Evolutionary conservation across 2,888 invertebrate genomes (phyloP).

Genomic region (Troides helena): DNA sequence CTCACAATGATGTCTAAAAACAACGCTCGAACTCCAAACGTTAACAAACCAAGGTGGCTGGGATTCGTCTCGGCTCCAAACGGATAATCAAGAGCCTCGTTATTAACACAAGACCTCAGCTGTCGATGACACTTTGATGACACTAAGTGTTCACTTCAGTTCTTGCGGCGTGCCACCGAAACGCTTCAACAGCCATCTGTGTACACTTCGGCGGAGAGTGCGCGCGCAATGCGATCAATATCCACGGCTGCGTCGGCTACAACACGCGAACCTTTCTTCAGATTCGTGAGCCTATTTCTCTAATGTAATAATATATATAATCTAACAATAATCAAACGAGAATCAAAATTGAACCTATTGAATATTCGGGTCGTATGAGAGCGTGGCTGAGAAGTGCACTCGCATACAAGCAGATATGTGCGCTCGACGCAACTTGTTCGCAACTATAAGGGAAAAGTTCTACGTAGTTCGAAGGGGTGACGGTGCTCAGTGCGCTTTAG

Average conservation of each 20-base stretch:
- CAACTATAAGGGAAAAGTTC: conserved; percentile 42
- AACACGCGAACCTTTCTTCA: conserved; percentile 64
- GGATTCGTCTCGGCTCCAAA: conserved; percentile 13
- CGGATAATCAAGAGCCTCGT: conserved; percentile 38
- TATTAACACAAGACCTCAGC: conserved; percentile 48
- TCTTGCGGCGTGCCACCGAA: conserved; percentile 63
- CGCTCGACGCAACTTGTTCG: conserved; percentile 39
- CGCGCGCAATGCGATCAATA: conserved; percentile 79
- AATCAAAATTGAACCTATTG: neutral
- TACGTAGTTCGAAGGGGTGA: conserved; percentile 41
- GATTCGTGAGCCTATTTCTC: conserved; percentile 60
- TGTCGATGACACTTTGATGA: conserved; percentile 62
- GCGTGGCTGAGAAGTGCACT: conserved; percentile 1
- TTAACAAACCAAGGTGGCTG: conserved; percentile 13
- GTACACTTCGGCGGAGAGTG: conserved; percentile 69
- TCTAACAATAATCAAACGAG: conserved; percentile 11
- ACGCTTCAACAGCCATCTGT: conserved; percentile 68
- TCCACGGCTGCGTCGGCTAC: conserved; percentile 66
- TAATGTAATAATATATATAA: conserved; percentile 42
- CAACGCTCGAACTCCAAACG: neutral
- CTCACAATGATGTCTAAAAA: neutral
- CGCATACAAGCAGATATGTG: conserved; percentile 11
- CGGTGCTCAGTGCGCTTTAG: conserved; percentile 35
- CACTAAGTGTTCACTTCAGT: conserved; percentile 66
- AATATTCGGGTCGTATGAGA: neutral